Base-by-base conservation (phyloP, 23 tunicate species). In the Trididemnum miniatum region DNA sequence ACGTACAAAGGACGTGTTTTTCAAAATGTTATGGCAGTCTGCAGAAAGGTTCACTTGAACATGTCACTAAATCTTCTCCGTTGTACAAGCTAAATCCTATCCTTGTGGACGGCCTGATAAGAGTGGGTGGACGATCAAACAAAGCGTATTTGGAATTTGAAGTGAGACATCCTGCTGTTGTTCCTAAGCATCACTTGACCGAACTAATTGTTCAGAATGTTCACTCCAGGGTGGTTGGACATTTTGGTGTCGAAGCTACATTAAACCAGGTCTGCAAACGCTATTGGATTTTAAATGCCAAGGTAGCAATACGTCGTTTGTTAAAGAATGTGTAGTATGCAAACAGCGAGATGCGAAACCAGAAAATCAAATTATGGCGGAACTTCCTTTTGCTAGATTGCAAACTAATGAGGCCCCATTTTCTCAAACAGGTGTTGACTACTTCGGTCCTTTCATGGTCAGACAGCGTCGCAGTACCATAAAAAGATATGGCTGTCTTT, bases 111-210 rank as follows among this genome's bases (percentile, higher is more conserved):
- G 29, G 60, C 7, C 23, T 74, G 30, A 37, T 38, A 29, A 36
- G 62, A 37, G 59, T 74, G 1, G 79, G 79, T 20, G 79, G 79
- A 74, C 29, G 79, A 7, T 24, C 37, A 23, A 62, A n/a, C 12
- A 74, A 37, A 30, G 38, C 59, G 4, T 5, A 39, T 2, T 3
- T 74, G 60, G 22, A 30, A 12, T 74, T 74, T 44, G 60, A 74
- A 36, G 28, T 24, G 4, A 74, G 37, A 37, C 79, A 74, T 74
- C 79, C 79, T 20, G 62, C 62, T 35, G 32, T 74, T 18, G 7
- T 74, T 3, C 79, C 79, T 35, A 27, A 35, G 2, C 59, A 74
- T 37, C 60, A 36, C 24, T 31, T 74, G 5, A 74, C 79, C 2
- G 60, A 7, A 12, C 29, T 74, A 26, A 44, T 74, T 5, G 37